phyloP scores from a whole-genome alignment of 2,797 vertebrate genomes.

The Channallabes apus region DNA sequence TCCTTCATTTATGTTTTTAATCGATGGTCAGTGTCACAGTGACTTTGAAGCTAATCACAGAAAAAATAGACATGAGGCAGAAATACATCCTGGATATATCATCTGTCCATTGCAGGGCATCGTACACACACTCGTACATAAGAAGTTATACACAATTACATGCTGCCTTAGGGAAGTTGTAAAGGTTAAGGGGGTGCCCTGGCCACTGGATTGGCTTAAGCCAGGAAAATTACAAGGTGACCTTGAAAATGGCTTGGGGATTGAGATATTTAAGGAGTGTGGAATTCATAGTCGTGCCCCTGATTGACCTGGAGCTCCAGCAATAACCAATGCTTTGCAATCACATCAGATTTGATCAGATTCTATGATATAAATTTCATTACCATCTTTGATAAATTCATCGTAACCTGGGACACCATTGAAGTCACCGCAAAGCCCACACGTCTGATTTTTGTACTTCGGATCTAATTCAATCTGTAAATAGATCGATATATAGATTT shows the following conservation, averaged over 20 bases:
- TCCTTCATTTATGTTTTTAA: background rate
- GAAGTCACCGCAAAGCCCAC: constrained; percentile 86
- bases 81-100: background rate
- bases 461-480: constrained; percentile 78
- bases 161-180: too few relatives aligned
- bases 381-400: constrained; percentile 69
- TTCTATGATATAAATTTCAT: background rate
- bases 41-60: background rate
- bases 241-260: too few relatives aligned
- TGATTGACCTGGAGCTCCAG: background rate
- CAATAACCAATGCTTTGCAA: background rate
- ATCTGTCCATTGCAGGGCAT: background rate
- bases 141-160: too few relatives aligned
- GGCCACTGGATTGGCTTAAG: too few relatives aligned
- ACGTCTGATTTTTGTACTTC: constrained; percentile 74
- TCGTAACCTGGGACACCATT: constrained; percentile 64
- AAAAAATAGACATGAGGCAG: background rate
- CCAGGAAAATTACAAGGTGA: too few relatives aligned
- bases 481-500: too few relatives aligned
- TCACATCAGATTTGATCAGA: background rate
- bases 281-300: too few relatives aligned
- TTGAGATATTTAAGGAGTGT: too few relatives aligned
- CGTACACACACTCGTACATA: background rate
- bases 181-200: too few relatives aligned
- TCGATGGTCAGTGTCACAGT: background rate